Evolutionary conservation across 1,140 invertebrate genomes (phyloP).

Genomic region (Chrysomallon squamiferum): DNA sequence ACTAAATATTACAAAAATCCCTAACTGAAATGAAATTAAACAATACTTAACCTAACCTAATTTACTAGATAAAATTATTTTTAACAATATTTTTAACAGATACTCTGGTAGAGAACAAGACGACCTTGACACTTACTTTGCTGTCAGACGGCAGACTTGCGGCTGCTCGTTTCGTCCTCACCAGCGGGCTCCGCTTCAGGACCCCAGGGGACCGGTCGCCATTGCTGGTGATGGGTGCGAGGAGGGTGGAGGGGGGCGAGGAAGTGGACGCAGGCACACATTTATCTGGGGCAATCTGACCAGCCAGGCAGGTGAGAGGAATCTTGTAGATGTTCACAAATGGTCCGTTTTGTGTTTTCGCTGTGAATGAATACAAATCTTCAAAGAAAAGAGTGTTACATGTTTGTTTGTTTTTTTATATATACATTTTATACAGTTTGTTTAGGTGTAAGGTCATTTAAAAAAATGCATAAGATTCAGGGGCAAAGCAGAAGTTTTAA

Average conservation of each 20-base stretch:
- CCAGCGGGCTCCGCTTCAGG: constrained; percentile 43
- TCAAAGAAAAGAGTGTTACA: background rate
- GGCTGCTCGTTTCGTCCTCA: constrained; percentile 35
- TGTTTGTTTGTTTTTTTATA: too few relatives aligned
- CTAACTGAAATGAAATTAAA: too few relatives aligned
- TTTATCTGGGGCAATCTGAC: constrained; percentile 44
- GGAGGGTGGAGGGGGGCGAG: constrained; percentile 34
- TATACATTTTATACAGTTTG: too few relatives aligned
- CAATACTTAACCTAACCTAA: too few relatives aligned
- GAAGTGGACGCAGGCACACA: constrained; percentile 10
- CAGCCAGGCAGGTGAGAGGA: constrained; percentile 52
- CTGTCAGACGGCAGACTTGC: constrained; percentile 7
- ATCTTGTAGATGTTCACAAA: constrained; percentile 51
- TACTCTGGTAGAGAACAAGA: too few relatives aligned
- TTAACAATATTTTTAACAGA: too few relatives aligned
- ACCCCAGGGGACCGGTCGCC: constrained; percentile 29
- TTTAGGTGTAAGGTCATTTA: too few relatives aligned
- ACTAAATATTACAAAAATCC: too few relatives aligned
- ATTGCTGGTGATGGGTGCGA: constrained; percentile 43
- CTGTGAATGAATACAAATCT: background rate
- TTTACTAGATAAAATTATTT: too few relatives aligned
- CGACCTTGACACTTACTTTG: constrained; percentile 1
- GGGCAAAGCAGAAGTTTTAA: too few relatives aligned
- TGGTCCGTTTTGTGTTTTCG: constrained; percentile 20
- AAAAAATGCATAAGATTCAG: too few relatives aligned